Evolutionary conservation across 2,797 vertebrate genomes (phyloP), one percentile per base, ranked within the genome.

Genomic region (Semaprochilodus insignis): DNA sequence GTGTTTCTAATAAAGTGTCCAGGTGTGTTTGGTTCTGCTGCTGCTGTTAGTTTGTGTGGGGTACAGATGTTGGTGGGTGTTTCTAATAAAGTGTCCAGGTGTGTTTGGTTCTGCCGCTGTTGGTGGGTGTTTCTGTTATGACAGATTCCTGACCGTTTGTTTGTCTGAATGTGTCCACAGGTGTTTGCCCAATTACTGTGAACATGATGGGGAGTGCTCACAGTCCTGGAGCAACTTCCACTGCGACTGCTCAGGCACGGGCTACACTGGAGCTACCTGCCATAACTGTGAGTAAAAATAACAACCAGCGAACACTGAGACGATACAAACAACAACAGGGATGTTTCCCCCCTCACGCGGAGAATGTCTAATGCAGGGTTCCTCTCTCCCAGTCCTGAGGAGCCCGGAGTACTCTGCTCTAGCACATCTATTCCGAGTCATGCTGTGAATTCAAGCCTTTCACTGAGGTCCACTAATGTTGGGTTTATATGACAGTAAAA

Each of bases 151-250:
- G 66, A 17, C 23, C 11, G 44, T 25, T 16, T 21, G 19, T 8
- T 15, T 72, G 51, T 52, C 25, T 25, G 25, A 14, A 19, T 82
- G 54, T 77, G 25, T 25, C 60, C 83, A 16, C 86, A 98, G 97
- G 84, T 98, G 97, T 88, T 93, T 97, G 85, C 96, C 96, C 60
- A 96, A 95, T 92, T 95, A 95, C 34, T 98, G 97, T 89, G 97
- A 98, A 88, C 97, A 98, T 0, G 95, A 95, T 77, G 96, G 96
- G 31, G 93, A 87, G 83, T 98, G 97, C 83, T 94, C 92, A 62
- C 97, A 98, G 87, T 96, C 97, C 60, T 98, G 97, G 97, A 91
- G 83, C 6, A 90, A 90, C 13, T 98, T 98, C 88, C 93, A 93
- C 87, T 98, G 97, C 0, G 93, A 98, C 88, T 98, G 97, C 67